Conservation (phyloP, 2,888 invertebrate genomes). For the Brenthis ino region DNA sequence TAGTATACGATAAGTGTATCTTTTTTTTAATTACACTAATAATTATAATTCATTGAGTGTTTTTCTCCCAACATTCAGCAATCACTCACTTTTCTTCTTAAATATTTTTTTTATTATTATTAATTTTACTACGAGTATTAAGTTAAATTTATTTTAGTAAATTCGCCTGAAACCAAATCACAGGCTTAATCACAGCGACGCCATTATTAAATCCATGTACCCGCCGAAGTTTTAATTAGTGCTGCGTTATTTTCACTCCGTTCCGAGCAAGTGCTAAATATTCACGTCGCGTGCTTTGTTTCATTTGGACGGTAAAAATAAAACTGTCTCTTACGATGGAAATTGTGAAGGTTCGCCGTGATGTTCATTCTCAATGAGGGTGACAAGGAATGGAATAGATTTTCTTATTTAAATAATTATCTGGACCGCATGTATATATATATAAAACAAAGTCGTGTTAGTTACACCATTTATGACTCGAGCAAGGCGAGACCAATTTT, state of each 20-base stretch:
- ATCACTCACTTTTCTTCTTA: no score
- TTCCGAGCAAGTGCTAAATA: constrained; percentile 19
- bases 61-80: no score
- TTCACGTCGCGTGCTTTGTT: constrained; percentile 25
- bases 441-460: no score
- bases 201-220: constrained; percentile 23
- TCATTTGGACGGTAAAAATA: constrained; percentile 28
- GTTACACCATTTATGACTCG: no score
- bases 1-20: no score
- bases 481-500: no score
- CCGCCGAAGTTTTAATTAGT: constrained; percentile 24
- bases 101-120: no score
- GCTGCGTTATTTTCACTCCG: constrained; percentile 18
- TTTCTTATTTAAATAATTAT: not conserved
- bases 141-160: not conserved
- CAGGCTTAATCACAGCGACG: constrained; percentile 4
- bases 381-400: not conserved
- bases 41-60: no score
- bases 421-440: no score
- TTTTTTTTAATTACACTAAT: no score
- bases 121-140: no score
- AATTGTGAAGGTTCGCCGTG: constrained; percentile 10
- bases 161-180: not conserved
- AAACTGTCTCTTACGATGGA: constrained; percentile 24
- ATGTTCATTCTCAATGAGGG: constrained; percentile 10